These are phyloP conservation scores for Dinocampus coccinellae DNA, from an alignment of 2,888 invertebrate genomes.

Conservation along the genomic window DNA sequence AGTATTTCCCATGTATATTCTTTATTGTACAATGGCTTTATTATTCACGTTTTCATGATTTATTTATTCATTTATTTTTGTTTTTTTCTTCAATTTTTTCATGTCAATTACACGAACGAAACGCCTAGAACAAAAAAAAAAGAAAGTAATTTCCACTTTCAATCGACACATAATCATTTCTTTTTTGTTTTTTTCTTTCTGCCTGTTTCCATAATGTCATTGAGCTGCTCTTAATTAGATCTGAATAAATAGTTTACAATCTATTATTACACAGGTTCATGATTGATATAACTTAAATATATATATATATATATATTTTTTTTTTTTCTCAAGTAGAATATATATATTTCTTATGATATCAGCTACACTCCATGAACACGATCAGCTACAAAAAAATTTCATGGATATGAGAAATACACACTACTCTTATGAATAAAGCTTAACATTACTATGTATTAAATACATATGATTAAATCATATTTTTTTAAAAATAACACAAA, in stretches of 20 bases:
- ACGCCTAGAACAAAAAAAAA: too few relatives aligned
- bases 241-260: constrained; percentile 1
- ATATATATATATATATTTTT: too few relatives aligned
- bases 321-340: constrained; percentile 13
- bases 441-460: too few relatives aligned
- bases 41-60: too few relatives aligned
- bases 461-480: constrained; percentile 13
- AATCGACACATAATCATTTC: constrained; percentile 60
- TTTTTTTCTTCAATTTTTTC: constrained; percentile 9
- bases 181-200: constrained; percentile 33
- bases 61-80: too few relatives aligned
- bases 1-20: constrained; percentile 59
- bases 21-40: constrained; percentile 59
- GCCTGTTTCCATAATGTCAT: constrained; percentile 57
- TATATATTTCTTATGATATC: constrained; percentile 33
- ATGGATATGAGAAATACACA: neutral
- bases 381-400: constrained; percentile 33
- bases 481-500: constrained; percentile 6
- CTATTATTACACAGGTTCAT: constrained; percentile 38
- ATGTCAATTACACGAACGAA: constrained; percentile 51
- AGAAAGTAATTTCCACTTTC: constrained; percentile 55
- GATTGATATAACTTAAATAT: constrained; percentile 37
- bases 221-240: constrained; percentile 63
- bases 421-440: too few relatives aligned
- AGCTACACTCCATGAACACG: constrained; percentile 33